phyloP scores from a whole-genome alignment of 2,113 vertebrate species.

The Burhinus bistriatus region DNA sequence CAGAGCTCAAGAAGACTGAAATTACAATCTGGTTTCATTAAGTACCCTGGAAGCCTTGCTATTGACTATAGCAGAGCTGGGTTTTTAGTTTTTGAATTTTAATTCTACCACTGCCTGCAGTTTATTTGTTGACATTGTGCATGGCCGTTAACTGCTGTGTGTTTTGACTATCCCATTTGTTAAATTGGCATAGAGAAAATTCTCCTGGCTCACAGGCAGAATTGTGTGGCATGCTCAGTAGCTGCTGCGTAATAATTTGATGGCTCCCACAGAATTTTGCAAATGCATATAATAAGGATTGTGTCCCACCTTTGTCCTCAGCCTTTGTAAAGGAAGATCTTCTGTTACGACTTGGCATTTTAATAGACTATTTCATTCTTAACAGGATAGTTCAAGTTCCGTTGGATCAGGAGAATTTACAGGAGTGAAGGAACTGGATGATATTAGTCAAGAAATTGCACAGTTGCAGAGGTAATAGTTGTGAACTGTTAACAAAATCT shows the following conservation, averaged over 20 bases:
- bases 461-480: conserved; percentile 89
- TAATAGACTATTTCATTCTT: not conserved
- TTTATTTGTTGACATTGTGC: not conserved
- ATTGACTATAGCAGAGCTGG: not conserved
- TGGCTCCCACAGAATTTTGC: not conserved
- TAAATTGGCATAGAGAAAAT: not conserved
- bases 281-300: not conserved
- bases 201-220: not conserved
- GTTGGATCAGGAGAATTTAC: conserved; percentile 93
- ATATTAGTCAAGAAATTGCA: conserved; percentile 94
- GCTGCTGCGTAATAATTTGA: not conserved
- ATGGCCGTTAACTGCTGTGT: not conserved
- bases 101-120: not conserved
- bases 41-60: not conserved
- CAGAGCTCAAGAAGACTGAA: not conserved
- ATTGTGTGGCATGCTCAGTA: not conserved
- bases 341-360: not conserved
- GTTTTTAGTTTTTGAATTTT: not conserved
- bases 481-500: not conserved
- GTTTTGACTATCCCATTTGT: not conserved
- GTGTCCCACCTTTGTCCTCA: not conserved
- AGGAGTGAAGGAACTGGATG: conserved; percentile 95
- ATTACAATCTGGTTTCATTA: not conserved
- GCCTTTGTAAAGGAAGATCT: not conserved
- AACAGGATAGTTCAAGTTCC: conserved; percentile 89